Base-by-base conservation (phyloP, 2,797 vertebrate genomes). In the Diplodus puntazzo region DNA sequence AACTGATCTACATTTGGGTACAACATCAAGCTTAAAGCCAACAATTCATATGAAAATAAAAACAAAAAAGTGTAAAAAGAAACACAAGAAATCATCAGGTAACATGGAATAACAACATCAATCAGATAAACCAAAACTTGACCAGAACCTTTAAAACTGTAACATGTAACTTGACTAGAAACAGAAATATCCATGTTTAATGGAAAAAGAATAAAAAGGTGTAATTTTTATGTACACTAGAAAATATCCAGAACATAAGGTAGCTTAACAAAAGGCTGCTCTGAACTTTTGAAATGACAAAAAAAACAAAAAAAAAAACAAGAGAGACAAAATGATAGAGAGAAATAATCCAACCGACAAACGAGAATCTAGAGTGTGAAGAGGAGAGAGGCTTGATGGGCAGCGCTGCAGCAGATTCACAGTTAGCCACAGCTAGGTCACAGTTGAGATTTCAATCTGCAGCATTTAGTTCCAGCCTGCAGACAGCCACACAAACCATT, bases 361-460 rank as follows among this genome's bases (percentile, higher is more conserved):
- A 90, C 55, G 30, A 73, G 82, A 87, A 81, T 80, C 81, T 77
- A 79, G 69, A 89, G 76, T 74, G 87, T 82, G 89, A 84, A 64
- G 85, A 90, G 85, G 86, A 89, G 81, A 90, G 85, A 92, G 89
- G 92, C 93, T 93, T 88, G 93, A 92, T 77, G 92, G 94, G 94
- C 94, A 95, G 93, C 91, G 92, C 94, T 91, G 93, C 94, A 93
- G 94, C 89, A 94, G 93, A 94, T 96, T 96, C 96, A 96, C 95
- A 96, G 95, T 96, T 95, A 94, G 91, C 93, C 89, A 94, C 93
- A 94, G 94, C 84, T 92, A 91, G 91, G 93, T 96, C 95, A 96
- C 95, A 96, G 95, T 96, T 91, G 91, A 95, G 93, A 95, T 93
- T 93, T 95, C 90, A 92, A 94, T 95, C 95, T 93, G 93, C 92